Evolutionary conservation across 1,140 invertebrate genomes (phyloP), one percentile per base, ranked within the genome.

Genomic region (Diachasma alloeum): DNA sequence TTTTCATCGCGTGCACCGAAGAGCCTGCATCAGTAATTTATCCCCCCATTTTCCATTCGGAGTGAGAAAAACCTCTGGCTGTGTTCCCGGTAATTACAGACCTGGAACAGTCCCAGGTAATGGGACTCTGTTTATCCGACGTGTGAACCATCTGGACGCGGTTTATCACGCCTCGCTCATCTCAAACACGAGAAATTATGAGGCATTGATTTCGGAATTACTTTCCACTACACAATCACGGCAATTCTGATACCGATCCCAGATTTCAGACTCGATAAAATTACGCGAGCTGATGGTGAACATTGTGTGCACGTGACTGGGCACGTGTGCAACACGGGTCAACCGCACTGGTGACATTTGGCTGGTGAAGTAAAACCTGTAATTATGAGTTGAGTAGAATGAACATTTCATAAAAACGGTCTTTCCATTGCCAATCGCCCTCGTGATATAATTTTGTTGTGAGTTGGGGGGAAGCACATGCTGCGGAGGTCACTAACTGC

Each of bases 331-430:
- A n/a, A n/a, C 13, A 11, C 31, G 59, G 74, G 74, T 75, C 72
- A 76, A 79, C 74, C 78, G 63, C 70, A 72, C 44, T 31, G 42
- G 78, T 73, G 78, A 79, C 78, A 79, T 79, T 79, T 79, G 78
- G 78, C 78, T 36, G 78, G 74, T 73, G 70, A 79, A 72, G 68
- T 36, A 31, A 53, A 79, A 76, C 74, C 78, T 73, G 78, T 76
- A 76, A 79, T 79, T 79, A 78, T 36, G 13, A 71, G 6, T 63
- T 39, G 9, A 42, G 39, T 42, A 4, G 13, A 42, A 11, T 42
- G 13, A 11, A 10, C 39, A 53, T 53, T 53, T 15, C n/a, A 17
- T 15, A 53, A 53, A 53, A 46, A 46, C 10, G 10, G 2, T n/a
- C 44, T 15, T 4, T 46, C 1, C 44, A 46, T 46, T 46, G 44